phyloP scores from a whole-genome alignment of 2,113 vertebrate genomes.

The Chlorodrepanis virens region DNA sequence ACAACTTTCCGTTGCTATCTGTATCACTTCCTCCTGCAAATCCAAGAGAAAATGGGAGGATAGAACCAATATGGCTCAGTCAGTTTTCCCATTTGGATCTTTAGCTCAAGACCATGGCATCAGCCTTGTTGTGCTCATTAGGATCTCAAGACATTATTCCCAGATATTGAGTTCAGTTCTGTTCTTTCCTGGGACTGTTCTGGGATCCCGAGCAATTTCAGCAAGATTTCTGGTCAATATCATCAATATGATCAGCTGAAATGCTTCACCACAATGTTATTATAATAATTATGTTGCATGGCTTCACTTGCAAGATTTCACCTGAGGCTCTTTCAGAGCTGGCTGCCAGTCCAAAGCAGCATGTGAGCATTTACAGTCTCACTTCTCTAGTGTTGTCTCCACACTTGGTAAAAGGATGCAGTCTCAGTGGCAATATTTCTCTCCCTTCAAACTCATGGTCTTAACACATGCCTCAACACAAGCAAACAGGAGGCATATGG shows the following conservation, averaged over 20 bases:
- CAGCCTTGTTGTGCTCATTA: neutral
- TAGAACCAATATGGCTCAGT: neutral
- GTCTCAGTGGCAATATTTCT: neutral
- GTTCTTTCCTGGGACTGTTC: neutral
- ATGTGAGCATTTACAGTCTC: neutral
- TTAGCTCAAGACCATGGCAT: neutral
- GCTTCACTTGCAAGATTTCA: neutral
- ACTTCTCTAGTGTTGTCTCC: neutral
- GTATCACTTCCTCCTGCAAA: neutral
- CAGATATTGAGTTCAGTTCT: neutral
- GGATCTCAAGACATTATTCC: neutral
- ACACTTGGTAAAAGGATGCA: neutral
- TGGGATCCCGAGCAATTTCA: neutral
- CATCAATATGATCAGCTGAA: neutral
- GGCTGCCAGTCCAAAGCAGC: neutral
- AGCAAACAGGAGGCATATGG: neutral
- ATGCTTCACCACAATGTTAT: neutral
- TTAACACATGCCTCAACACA: neutral
- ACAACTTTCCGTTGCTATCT: neutral
- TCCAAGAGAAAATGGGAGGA: neutral
- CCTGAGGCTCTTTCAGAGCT: neutral
- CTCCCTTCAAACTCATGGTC: neutral
- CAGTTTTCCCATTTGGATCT: neutral
- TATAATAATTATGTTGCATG: neutral
- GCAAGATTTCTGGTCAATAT: neutral